Evolutionary conservation across 53 echinoderm and acorn worm species (phyloP), one percentile per base, ranked within the genome.

Genomic region (Paracentrotus lividus): DNA sequence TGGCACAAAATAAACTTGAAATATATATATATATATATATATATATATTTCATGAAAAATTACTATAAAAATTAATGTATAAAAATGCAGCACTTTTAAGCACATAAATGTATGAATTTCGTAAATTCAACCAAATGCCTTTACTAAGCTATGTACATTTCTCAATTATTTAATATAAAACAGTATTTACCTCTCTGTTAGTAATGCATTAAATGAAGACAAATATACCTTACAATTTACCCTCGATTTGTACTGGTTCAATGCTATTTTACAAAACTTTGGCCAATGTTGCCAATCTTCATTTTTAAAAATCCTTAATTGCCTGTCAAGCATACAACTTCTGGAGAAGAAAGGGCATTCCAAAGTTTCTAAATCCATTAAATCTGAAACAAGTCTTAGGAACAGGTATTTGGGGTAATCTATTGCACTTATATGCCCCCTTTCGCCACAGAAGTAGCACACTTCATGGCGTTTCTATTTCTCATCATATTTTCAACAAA

Each of bases 401-500:
- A 8, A 81, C 18, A 45, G 47, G 26, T 81, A 5, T 21, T 40
- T 10, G 24, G 24, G n/a, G n/a, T 45, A 45, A 81, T 45, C 47
- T 81, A 81, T 81, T 81, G 81, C 81, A 81, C 81, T 81, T 81
- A 81, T n/a, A n/a, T 81, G 81, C 81, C 47, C 81, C 27, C 3
- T 24, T 81, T n/a, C 27, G 44, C 21, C 47, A 81, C 45, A 9
- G 44, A 27, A 81, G 81, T 15, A 81, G 81, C 81, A 81, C 81
- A 81, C 81, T 32, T 81, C 47, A 44, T 26, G 47, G 47, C 45
- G 24, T 12, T 81, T 81, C 26, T 36, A 38, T 18, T 20, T 16
- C 61, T 72, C 20, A 38, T 5, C 18, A 72, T 64, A 32, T 6
- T 38, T 38, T 72, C 72, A 36, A 52, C 85, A 88, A 57, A n/a